phyloP scores from a whole-genome alignment of 1,140 invertebrate species.

The Leptinotarsa undecemlineata region DNA sequence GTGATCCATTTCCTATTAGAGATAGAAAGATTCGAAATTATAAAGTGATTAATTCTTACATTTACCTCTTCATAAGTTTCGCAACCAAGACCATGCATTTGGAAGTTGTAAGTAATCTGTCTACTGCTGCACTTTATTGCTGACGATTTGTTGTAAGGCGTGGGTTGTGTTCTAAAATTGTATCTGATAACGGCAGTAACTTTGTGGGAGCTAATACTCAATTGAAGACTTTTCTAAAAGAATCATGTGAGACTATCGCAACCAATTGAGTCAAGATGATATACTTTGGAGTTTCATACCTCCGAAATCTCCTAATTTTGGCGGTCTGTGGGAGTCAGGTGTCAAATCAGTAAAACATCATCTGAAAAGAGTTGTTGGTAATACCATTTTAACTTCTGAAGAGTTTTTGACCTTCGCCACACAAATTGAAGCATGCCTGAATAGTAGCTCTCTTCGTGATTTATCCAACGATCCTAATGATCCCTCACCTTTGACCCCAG shows the following conservation, averaged over 20 bases:
- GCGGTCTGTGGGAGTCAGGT: conserved; percentile 11
- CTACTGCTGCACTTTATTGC: too few species aligned
- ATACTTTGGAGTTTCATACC: neutral
- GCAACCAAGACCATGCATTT: too few species aligned
- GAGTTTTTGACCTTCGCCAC: conserved; percentile 43
- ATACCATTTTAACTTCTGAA: conserved; percentile 38
- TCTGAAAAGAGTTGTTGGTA: conserved; percentile 5
- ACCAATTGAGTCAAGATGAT: neutral
- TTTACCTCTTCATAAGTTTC: too few species aligned
- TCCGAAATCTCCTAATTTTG: neutral
- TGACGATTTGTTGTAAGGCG: too few species aligned
- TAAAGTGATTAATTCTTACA: too few species aligned
- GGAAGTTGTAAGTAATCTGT: too few species aligned
- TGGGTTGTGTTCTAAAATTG: too few species aligned
- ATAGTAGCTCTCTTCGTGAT: conserved; percentile 44
- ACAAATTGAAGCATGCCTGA: conserved; percentile 48
- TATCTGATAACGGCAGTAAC: too few species aligned
- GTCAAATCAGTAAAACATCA: conserved; percentile 24
- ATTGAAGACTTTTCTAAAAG: neutral
- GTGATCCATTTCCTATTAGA: neutral
- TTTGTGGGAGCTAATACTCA: too few species aligned
- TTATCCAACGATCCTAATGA: conserved; percentile 47
- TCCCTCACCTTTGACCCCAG: conserved; percentile 42
- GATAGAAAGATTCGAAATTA: too few species aligned
- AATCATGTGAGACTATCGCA: neutral